A percentile compares a stretch with the other conserved stretches of the same genome.
phyloP scores from a whole-genome alignment of 2,113 vertebrate genomes.

The Arvicanthis niloticus region DNA sequence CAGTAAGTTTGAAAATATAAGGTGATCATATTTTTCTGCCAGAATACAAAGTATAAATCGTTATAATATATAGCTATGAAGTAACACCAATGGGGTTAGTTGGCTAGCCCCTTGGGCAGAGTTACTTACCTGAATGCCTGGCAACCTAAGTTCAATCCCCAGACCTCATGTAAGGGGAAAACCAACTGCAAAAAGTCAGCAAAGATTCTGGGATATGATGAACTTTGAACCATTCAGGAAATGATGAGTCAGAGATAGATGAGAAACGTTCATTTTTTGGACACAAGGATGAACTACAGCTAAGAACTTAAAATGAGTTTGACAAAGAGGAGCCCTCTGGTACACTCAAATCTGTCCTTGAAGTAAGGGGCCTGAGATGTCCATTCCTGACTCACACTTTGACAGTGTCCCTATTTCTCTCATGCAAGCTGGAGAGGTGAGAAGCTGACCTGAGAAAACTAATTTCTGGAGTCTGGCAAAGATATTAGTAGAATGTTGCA shows the following conservation, averaged over 20 bases:
- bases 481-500: neutral
- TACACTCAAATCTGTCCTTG: neutral
- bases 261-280: neutral
- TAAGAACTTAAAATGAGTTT: constrained; percentile 7
- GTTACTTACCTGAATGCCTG: no score
- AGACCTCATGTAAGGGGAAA: neutral
- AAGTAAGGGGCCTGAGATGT: constrained; percentile 7
- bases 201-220: neutral
- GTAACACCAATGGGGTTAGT: neutral
- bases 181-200: neutral
- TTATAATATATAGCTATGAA: neutral
- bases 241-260: neutral
- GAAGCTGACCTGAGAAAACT: neutral
- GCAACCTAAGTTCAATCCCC: neutral
- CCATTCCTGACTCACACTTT: neutral
- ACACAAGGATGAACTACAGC: neutral
- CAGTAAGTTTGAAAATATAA: constrained; percentile 58
- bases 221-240: constrained; percentile 1
- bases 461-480: neutral
- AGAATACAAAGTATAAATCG: neutral
- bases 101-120: no score
- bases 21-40: neutral
- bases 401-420: neutral
- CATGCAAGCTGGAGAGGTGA: neutral
- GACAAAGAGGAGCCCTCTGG: neutral